Evolutionary conservation across 1,140 invertebrate species (phyloP), one percentile per base, ranked within the genome.

Genomic region (Uloborus diversus): DNA sequence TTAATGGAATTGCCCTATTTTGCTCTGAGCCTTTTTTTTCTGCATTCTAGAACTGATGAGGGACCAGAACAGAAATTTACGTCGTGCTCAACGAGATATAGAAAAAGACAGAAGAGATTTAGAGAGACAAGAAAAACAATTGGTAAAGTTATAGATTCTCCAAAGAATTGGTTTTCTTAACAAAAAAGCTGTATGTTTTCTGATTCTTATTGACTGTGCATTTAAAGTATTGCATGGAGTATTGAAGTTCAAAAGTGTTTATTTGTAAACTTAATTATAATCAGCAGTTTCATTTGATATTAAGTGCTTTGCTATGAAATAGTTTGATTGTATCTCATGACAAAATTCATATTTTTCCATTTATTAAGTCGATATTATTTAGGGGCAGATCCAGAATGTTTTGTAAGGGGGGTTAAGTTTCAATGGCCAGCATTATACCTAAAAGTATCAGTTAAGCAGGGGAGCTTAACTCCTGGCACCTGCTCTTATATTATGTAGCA

Each of bases 61-160:
- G 53, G 89, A 93, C 85, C 94, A 94, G 89, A 94, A 96, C 84
- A 89, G 91, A 82, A 90, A 91, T 42, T 85, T 97, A 30, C 87
- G 92, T 27, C 94, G 93, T 89, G 93, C 93, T 33, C 91, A 91
- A 4, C 88, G 95, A 84, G 94, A 95, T 86, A 89, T 97, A 81
- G 94, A 95, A 79, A 89, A 94, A 82, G 94, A 96, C 85, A 90
- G 92, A 82, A 85, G 89, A 70, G 90, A 93, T 82, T 85, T 97
- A 70, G 94, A 96, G 86, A 89, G 91, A 84, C 94, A 96, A 88
- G 95, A 97, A 86, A 96, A 95, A 83, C 94, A 96, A 89, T 85
- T 97, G 84, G 93, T 94, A 87, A 86, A n/a, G n/a, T n/a, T n/a
- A n/a, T n/a, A n/a, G n/a, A n/a, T n/a, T n/a, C n/a, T n/a, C n/a